phyloP scores from a whole-genome alignment of 2,797 vertebrate genomes.

The Thripadectes ignobilis region DNA sequence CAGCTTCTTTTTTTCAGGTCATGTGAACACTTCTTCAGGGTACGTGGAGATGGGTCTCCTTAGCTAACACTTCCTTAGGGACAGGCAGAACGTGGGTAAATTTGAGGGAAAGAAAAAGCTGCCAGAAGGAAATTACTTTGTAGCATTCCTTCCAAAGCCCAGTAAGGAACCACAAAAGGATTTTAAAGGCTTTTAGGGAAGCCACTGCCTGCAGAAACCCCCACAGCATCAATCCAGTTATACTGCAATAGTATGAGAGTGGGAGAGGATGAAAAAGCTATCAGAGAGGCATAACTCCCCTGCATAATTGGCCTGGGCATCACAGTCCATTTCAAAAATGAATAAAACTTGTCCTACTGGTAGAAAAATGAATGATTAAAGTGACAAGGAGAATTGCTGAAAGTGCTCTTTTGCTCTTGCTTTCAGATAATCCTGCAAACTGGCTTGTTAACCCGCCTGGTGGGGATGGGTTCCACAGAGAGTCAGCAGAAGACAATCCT shows the following conservation, averaged over 20 bases:
- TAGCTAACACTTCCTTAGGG: background rate
- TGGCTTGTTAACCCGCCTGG: background rate
- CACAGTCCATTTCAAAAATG: background rate
- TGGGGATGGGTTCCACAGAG: background rate
- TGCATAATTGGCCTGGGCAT: background rate
- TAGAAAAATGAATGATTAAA: background rate
- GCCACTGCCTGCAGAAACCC: background rate
- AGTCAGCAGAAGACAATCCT: background rate
- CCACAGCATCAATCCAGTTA: background rate
- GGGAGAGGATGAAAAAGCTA: background rate
- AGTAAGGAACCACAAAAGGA: background rate
- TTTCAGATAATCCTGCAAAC: background rate
- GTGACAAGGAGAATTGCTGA: background rate
- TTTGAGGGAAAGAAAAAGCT: background rate
- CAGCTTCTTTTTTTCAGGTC: background rate
- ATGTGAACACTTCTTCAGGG: background rate
- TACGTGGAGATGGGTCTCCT: background rate
- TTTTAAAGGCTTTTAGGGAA: background rate
- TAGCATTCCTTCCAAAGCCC: background rate
- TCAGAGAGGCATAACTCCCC: fast-evolving
- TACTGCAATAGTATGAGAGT: fast-evolving
- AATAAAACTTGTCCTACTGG: background rate
- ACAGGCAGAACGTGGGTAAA: background rate
- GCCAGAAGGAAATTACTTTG: background rate
- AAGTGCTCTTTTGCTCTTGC: background rate